Percentiles rank a stretch among this genome's conserved stretches.
Evolutionary conservation across 1,140 invertebrate species (phyloP).

Genomic region (Scaptomyza hsui): DNA sequence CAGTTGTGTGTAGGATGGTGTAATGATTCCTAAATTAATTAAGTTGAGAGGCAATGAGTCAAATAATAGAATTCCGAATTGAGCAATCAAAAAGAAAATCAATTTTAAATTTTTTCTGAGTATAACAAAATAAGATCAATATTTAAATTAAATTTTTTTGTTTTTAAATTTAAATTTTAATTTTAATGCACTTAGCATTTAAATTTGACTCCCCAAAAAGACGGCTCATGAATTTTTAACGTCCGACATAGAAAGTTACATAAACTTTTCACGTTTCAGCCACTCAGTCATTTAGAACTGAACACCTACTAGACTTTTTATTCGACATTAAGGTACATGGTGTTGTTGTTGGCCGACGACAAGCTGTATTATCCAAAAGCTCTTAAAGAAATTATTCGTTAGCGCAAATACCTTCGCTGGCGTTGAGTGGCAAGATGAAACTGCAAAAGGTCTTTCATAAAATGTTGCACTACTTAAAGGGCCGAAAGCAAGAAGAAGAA

Average conservation of each 20-base stretch:
- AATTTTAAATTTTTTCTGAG: not conserved
- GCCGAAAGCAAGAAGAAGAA: not conserved
- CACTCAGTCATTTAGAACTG: not conserved
- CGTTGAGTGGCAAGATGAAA: constrained; percentile 27
- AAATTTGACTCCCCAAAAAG: no score
- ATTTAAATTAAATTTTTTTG: not conserved
- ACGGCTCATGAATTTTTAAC: no score
- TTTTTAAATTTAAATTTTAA: not conserved
- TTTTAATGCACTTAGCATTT: no score
- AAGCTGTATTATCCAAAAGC: constrained; percentile 7
- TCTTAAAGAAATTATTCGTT: constrained; percentile 29
- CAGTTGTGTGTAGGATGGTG: constrained; percentile 5
- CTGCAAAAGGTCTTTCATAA: constrained; percentile 47
- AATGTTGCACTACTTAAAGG: constrained; percentile 43
- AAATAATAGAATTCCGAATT: constrained; percentile 1
- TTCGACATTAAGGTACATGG: not conserved
- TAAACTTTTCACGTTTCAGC: not conserved
- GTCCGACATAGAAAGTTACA: no score
- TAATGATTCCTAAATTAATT: constrained; percentile 49
- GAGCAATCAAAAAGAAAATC: not conserved
- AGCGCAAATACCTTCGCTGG: constrained; percentile 24
- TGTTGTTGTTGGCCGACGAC: not conserved
- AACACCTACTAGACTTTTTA: not conserved
- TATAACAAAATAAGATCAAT: not conserved
- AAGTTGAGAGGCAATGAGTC: constrained; percentile 20